phyloP scores from a whole-genome alignment of 2,113 vertebrate genomes.

The Penelope pileata region DNA sequence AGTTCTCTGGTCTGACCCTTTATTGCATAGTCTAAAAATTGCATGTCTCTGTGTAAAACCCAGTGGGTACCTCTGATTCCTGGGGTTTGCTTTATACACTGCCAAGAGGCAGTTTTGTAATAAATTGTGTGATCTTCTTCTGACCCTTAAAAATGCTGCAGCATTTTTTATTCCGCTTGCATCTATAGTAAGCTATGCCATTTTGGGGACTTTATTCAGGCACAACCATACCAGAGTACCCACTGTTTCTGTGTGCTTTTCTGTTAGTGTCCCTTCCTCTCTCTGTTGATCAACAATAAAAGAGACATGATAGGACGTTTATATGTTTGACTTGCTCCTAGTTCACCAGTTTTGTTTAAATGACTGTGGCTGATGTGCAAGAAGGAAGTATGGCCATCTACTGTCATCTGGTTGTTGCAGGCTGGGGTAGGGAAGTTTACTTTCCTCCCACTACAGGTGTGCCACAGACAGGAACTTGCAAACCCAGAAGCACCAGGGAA shows the following conservation, averaged over 20 bases:
- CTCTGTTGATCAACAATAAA: background rate
- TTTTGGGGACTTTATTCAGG: background rate
- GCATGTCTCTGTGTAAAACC: background rate
- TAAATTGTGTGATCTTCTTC: background rate
- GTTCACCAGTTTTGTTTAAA: background rate
- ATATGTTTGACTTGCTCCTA: background rate
- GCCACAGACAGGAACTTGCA: background rate
- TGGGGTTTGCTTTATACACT: background rate
- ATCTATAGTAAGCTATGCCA: background rate
- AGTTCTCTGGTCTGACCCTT: background rate
- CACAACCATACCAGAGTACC: background rate
- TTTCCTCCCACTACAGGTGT: background rate
- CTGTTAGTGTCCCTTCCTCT: background rate
- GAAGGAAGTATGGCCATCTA: background rate
- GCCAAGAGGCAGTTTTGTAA: background rate
- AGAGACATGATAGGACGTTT: rapidly evolving
- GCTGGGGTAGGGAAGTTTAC: rapidly evolving
- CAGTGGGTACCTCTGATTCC: background rate
- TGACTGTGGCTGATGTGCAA: background rate
- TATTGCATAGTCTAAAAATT: background rate
- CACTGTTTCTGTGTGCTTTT: background rate
- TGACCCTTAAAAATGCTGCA: background rate
- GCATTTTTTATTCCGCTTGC: background rate
- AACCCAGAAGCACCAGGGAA: background rate
- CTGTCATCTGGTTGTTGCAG: background rate